These are phyloP conservation scores for Aurelia coerulea DNA, from an alignment of 30 jellyfish, hydroid and myxozoan genomes.

Conservation along the genomic window DNA sequence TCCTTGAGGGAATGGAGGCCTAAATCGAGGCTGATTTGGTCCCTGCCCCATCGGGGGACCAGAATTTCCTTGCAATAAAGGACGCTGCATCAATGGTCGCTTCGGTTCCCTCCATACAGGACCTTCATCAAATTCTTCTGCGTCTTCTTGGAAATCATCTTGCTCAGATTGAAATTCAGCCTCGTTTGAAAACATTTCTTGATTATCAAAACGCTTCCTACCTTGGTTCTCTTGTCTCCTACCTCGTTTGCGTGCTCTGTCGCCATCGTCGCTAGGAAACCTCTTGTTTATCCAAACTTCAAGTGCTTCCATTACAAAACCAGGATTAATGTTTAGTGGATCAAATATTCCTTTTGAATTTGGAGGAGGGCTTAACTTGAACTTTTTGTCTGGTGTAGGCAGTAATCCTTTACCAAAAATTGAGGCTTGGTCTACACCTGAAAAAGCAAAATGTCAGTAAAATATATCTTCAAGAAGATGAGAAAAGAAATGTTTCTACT, in stretches of 20 bases:
- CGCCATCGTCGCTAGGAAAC: constrained; percentile 32
- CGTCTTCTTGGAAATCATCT: constrained; percentile 22
- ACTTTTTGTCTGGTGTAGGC: constrained; percentile 58
- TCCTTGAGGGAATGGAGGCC: background rate
- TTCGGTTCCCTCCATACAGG: background rate
- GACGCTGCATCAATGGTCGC: too few relatives aligned
- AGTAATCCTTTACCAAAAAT: constrained; percentile 25
- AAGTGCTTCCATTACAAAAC: constrained; percentile 53
- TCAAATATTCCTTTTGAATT: constrained; percentile 32
- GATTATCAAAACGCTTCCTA: constrained; percentile 25
- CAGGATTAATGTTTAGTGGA: constrained; percentile 40
- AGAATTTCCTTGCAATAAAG: background rate
- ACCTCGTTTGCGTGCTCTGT: constrained; percentile 25
- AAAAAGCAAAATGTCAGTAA: background rate
- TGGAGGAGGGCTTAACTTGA: constrained; percentile 14
- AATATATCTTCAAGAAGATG: too few relatives aligned
- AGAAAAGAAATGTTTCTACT: background rate
- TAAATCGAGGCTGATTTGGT: background rate
- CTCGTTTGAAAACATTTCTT: background rate
- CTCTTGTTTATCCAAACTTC: constrained; percentile 57
- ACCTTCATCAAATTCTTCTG: background rate
- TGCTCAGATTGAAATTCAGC: constrained; percentile 1
- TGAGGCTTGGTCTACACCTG: background rate
- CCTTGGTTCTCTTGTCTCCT: constrained; percentile 24
- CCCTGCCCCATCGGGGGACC: background rate